Base-by-base conservation (phyloP, 2,888 invertebrate genomes). In the Brachyptera putata region DNA sequence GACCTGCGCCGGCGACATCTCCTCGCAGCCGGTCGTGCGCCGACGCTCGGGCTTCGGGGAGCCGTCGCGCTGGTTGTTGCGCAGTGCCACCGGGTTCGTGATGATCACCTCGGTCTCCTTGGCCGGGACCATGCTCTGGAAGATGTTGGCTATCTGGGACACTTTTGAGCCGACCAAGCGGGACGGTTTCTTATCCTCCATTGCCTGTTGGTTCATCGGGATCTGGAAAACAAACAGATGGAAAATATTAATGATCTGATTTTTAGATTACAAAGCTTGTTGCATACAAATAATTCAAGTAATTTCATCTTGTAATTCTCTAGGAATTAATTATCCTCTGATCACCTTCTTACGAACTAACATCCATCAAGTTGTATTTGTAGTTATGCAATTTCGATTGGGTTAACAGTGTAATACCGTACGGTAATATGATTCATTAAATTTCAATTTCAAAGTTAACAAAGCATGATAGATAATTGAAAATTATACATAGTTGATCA, bases 61-160 rank as follows among this genome's bases (percentile, higher is more conserved):
- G 34, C 58, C 48, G 41, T 50, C 50, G 14, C 60, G 46, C 49
- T 62, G 34, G 26, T 56, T 46, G 41, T 57, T 46, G 61, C 66
- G 61, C 61, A 65, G 25, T 61, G 63, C 56, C 66, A 68, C 55
- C 13, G 60, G 11, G 37, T 22, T 63, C 53, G 55, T 48, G 26
- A 60, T 57, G 2, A 63, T 68, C 63, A 49, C 60, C n/a, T 62
- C 61, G 49, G 63, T 58, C 37, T 69, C 71, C 66, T 75, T 77
- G 56, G 79, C 83, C 67, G 84, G 82, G 18, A 76, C 77, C 79
- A 84, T 85, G 67, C 84, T 85, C 65, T 77, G 76, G 76, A 93
- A 93, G 73, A 91, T 88, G 76, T 91, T 91, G 62, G 93, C 92
- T 67, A 93, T 93, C 79, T 92, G 91, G 65, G 91, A 91, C 71